Base-by-base conservation (phyloP, 2,888 invertebrate species). In the Cerastoderma edule region DNA sequence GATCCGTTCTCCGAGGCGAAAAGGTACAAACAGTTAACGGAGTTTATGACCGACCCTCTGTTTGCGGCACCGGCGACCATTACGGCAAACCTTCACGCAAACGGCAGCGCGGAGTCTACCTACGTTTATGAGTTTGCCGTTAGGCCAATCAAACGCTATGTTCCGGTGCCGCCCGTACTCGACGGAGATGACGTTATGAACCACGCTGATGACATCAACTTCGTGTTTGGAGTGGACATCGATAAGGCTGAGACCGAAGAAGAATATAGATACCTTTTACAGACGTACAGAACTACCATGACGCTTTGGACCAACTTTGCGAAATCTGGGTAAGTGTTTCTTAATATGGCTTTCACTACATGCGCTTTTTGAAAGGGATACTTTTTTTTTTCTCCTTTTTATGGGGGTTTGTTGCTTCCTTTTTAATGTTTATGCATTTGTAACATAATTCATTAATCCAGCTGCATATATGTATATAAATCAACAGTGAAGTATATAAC, bases 241-340 rank as follows among this genome's bases (percentile, higher is more conserved):
- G 57, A 57, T 1, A 32, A 32, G 22, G 33, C 30, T 2, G 3
- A 57, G n/a, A 35, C 16, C 0, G 66, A 66, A 1, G 39, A 53
- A n/a, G 33, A 46, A 2, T 57, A 57, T 19, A n/a, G 19, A 10
- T 24, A n/a, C 30, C 33, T 63, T 0, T n/a, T 35, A 0, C 16
- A 35, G 4, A 63, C 44, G 0, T 63, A 39, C 35, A 32, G 1
- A 2, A 44, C 44, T 67, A 92, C 94, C 2, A 93, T 94, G 67
- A 87, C 93, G 69, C 90, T 92, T 22, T 93, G 93, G 93, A 90
- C 91, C 8, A 77, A 93, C 10, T 89, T 80, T 72, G 80, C 80
- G 3, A 76, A 80, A 65, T 53, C 77, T 3, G 75, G 74, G 77
- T 80, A 50, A 33, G 28, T 57, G 28, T 22, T 28, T n/a, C 8